These are phyloP conservation scores for Bombyx mandarina DNA, from an alignment of 1,140 invertebrate species.

Conservation along the genomic window DNA sequence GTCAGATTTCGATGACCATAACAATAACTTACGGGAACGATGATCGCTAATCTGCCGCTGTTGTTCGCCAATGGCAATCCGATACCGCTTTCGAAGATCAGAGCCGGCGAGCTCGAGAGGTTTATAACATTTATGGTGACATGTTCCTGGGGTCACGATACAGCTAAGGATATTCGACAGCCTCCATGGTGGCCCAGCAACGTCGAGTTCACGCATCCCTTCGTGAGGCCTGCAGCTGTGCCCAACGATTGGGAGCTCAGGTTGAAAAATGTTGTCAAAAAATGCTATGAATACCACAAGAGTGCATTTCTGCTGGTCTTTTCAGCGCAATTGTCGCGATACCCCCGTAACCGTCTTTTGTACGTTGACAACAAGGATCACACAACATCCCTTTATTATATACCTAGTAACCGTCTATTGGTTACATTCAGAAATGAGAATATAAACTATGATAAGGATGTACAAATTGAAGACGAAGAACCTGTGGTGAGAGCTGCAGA, in stretches of 20 bases:
- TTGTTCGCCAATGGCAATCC: slow-evolving; percentile 79
- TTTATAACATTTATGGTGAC: slow-evolving; percentile 83
- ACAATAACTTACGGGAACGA: slow-evolving; percentile 46
- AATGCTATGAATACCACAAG: slow-evolving; percentile 80
- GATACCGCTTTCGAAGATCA: slow-evolving; percentile 76
- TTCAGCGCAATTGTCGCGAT: slow-evolving; percentile 77
- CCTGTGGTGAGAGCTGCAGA: slow-evolving; percentile 62
- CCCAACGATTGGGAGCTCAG: slow-evolving; percentile 75
- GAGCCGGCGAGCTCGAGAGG: slow-evolving; percentile 74
- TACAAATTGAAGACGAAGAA: slow-evolving; percentile 27
- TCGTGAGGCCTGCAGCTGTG: slow-evolving; percentile 64
- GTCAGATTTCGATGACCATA: slow-evolving; percentile 55
- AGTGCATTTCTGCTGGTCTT: slow-evolving; percentile 80
- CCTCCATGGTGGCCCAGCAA: slow-evolving; percentile 81
- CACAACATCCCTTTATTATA: slow-evolving; percentile 80
- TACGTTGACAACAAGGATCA: slow-evolving; percentile 82
- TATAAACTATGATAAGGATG: slow-evolving; percentile 72
- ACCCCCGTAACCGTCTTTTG: slow-evolving; percentile 74
- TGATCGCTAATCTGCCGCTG: slow-evolving; percentile 78
- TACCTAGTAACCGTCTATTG: slow-evolving; percentile 74
- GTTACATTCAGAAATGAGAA: slow-evolving; percentile 84
- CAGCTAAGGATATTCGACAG: slow-evolving; percentile 70
- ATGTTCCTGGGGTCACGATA: slow-evolving; percentile 78
- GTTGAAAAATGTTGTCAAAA: slow-evolving; percentile 77
- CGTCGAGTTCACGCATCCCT: slow-evolving; percentile 75